Conservation (phyloP, 2,888 invertebrate species). For the Patella pellucida region DNA sequence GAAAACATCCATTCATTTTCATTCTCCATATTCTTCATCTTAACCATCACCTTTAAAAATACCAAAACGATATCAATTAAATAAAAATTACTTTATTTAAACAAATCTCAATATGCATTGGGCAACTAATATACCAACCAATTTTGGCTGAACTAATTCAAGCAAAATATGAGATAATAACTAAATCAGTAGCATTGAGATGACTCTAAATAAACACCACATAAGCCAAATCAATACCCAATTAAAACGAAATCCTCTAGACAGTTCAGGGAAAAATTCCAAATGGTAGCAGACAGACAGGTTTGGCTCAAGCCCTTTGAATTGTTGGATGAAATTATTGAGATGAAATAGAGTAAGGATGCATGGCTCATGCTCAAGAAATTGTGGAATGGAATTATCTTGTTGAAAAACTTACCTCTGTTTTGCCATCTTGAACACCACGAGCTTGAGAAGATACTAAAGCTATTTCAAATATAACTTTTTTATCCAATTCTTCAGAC, state of each 20-base stretch:
- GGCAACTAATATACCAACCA: too few relatives aligned
- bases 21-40: constrained; percentile 60
- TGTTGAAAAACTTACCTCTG: constrained; percentile 52
- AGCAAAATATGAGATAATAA: too few relatives aligned
- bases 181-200: too few relatives aligned
- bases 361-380: not conserved
- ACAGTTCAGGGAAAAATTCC: too few relatives aligned
- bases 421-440: constrained; percentile 59
- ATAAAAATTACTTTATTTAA: not conserved
- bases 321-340: not conserved
- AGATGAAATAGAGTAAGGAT: not conserved
- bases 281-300: too few relatives aligned
- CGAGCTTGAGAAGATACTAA: constrained; percentile 63
- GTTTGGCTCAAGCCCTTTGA: too few relatives aligned
- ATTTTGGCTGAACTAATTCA: too few relatives aligned
- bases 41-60: constrained; percentile 60
- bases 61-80: not conserved
- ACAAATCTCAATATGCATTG: too few relatives aligned
- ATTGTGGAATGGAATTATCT: not conserved
- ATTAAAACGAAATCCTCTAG: too few relatives aligned
- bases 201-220: too few relatives aligned
- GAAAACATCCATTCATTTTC: constrained; percentile 65
- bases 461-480: constrained; percentile 64
- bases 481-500: constrained; percentile 66
- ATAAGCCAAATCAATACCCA: too few relatives aligned